Base-by-base conservation (phyloP, 2,113 vertebrate species). In the Toxostoma redivivum region DNA sequence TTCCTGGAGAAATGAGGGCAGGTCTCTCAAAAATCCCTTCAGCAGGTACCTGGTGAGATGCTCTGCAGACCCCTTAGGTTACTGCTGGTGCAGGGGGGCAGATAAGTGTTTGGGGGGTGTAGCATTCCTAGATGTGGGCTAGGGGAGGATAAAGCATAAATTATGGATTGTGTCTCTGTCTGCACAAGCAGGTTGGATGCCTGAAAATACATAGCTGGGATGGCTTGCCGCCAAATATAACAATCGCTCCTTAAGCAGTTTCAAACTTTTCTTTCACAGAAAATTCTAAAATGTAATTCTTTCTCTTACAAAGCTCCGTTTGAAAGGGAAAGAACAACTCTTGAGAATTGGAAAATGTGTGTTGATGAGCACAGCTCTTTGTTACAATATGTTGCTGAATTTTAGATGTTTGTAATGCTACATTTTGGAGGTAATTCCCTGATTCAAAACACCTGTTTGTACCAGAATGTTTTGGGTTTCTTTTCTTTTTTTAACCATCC, bases 401-500 rank as follows among this genome's bases (percentile, higher is more conserved):
- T 92, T 94, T 60, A 67, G 64, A 37, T 67, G 64, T 81, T 86
- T 80, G 60, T 78, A 90, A 83, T 74, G 20, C 23, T 86, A 40
- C 38, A 16, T 80, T 91, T 85, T 81, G 48, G 80, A 86, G 69
- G 86, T 64, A 93, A 53, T 79, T 92, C 92, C 44, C 37, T 76
- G n/a, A 81, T 94, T 86, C 61, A 78, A 69, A 81, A 50, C 80
- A 89, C 53, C 69, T 92, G 83, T 51, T 94, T 85, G 69, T 90
- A 84, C 54, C 72, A 72, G 77, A 83, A 88, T 78, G 81, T 88
- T 95, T 92, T 83, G 61, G 61, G 10, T 88, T 95, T 79, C 28
- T 80, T 91, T 74, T 35, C 30, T n/a, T 45, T 60, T 53, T 61
- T 48, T 88, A 91, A 85, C 45, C 27, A 58, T 69, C 64, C 47